phyloP scores from a whole-genome alignment of 2,888 invertebrate species.

The Microctonus hyperodae region DNA sequence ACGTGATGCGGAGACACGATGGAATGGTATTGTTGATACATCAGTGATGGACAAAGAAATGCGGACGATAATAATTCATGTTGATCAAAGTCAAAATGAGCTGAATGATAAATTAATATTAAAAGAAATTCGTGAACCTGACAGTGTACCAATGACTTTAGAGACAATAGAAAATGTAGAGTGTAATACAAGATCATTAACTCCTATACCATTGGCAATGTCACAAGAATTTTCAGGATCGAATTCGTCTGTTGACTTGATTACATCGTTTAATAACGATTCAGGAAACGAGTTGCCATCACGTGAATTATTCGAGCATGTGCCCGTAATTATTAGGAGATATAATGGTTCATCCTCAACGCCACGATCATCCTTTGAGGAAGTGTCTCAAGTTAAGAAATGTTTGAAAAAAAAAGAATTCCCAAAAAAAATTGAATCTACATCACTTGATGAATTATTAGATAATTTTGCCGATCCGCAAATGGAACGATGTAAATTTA shows the following conservation, averaged over 20 bases:
- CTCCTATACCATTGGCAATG: conserved; percentile 52
- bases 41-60: not conserved
- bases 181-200: conserved; percentile 54
- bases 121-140: conserved; percentile 32
- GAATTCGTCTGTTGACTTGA: conserved; percentile 47
- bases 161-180: conserved; percentile 35
- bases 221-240: conserved; percentile 46
- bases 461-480: conserved; percentile 19
- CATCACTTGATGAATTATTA: conserved; percentile 35
- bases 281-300: conserved; percentile 55
- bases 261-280: conserved; percentile 50
- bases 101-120: conserved; percentile 16
- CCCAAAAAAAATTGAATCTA: conserved; percentile 35
- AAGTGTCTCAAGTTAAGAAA: conserved; percentile 31
- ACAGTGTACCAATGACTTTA: conserved; percentile 33
- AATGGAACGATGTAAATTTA: not conserved
- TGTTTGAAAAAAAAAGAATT: conserved; percentile 31
- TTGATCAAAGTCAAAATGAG: not conserved
- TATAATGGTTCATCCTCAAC: conserved; percentile 44
- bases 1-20: conserved; percentile 32
- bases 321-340: conserved; percentile 39
- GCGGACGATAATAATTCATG: conserved; percentile 10
- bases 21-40: conserved; percentile 18
- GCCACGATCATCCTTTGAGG: conserved; percentile 47
- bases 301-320: conserved; percentile 42